Evolutionary conservation across 2,797 vertebrate species (phyloP), one percentile per base, ranked within the genome.

Genomic region (Peromyscus aztecus): DNA sequence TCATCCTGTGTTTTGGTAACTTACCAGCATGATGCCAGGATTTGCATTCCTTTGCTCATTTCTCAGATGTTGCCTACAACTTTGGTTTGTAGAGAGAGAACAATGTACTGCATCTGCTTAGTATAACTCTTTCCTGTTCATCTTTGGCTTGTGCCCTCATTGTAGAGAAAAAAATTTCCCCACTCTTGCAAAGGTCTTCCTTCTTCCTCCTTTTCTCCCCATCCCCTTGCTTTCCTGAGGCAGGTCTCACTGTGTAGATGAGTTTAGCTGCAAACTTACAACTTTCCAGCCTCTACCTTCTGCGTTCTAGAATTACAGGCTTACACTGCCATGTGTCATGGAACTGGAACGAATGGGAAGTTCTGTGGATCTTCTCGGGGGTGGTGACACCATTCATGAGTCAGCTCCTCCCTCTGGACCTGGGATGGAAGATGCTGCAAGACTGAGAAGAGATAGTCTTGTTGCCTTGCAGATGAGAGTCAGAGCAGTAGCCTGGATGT

Each of bases 1-100:
- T 82, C 31, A 83, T 86, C 34, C 59, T 92, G 43, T 87, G 19
- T 27, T 77, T 86, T 90, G 49, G 40, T 87, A 63, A 82, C 55
- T 67, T 78, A 75, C 67, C n/a, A 49, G 57, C 82, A 16, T 37
- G 57, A 57, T 78, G 21, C 77, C 67, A 95, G 24, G 13, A 29
- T 89, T 90, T 87, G 2, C 23, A 29, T 89, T 82, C 9, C 24
- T 46, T 76, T 90, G 94, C 85, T 76, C 29, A 81, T 61, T 43
- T 46, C 31, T 13, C 37, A 49, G 1, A 6, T 65, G 19, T 78
- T 37, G 71, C 6, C 9, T 75, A 31, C 7, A 71, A 31, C 24
- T 77, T 91, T 40, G 76, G 5, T 90, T 67, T 90, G 57, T 76
- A 81, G 57, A 90, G 24, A 92, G 67, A 93, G 29, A 24, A 29